Evolutionary conservation across 2,113 vertebrate species (phyloP).

Genomic region (Datnioides undecimradiatus): DNA sequence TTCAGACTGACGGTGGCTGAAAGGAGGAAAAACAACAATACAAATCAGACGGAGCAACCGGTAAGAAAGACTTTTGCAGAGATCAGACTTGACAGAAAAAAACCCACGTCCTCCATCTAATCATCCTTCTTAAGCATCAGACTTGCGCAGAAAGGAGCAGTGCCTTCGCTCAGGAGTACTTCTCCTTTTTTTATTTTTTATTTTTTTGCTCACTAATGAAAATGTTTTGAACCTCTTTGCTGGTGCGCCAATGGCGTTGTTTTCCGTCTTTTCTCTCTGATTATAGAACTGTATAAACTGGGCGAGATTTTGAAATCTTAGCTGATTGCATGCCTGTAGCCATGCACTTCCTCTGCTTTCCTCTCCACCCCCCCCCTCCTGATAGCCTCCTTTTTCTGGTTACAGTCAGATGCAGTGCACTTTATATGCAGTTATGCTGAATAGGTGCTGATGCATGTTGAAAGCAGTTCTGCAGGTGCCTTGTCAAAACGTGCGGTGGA

Average conservation of each 20-base stretch:
- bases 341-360: conserved; percentile 72
- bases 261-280: conserved; percentile 75
- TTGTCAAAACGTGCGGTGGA: conserved; percentile 72
- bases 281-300: conserved; percentile 77
- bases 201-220: conserved; percentile 76
- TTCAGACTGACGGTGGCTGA: conserved; percentile 51
- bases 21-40: conserved; percentile 31
- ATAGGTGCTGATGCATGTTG: conserved; percentile 77
- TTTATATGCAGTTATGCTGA: conserved; percentile 76
- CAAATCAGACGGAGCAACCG: conserved; percentile 45
- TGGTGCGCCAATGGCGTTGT: conserved; percentile 70
- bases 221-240: conserved; percentile 74
- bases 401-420: conserved; percentile 64
- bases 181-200: too few relatives aligned
- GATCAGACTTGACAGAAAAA: conserved; percentile 53
- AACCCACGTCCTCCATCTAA: conserved; percentile 54
- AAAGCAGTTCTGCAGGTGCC: conserved; percentile 74
- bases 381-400: conserved; percentile 53
- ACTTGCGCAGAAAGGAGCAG: conserved; percentile 73
- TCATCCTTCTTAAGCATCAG: conserved; percentile 62
- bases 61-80: conserved; percentile 38
- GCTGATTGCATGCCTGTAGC: conserved; percentile 83
- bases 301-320: conserved; percentile 77
- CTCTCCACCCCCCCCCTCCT: conserved; percentile 75
- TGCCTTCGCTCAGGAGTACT: conserved; percentile 63